Evolutionary conservation across 2,113 vertebrate species (phyloP).

Genomic region (Rhinopithecus roxellana): DNA sequence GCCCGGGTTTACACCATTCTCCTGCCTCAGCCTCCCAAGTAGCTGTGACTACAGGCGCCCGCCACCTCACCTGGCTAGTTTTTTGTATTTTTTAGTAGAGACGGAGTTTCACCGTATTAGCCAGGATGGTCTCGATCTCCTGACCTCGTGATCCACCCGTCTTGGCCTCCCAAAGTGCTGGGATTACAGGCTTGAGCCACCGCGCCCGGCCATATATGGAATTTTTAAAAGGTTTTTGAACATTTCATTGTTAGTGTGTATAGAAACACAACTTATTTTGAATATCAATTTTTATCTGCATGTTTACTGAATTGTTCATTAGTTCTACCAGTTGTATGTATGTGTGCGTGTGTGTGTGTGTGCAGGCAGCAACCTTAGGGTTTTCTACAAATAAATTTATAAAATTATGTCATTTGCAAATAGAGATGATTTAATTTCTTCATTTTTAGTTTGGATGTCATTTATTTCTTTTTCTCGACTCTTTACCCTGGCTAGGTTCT

Average conservation of each 20-base stretch:
- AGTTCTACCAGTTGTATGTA: neutral
- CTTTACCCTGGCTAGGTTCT: neutral
- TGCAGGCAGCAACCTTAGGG: neutral
- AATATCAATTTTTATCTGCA: neutral
- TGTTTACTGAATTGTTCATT: neutral
- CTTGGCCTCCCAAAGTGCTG: too few relatives aligned
- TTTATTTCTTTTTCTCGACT: neutral
- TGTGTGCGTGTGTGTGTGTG: neutral
- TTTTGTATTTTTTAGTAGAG: too few relatives aligned
- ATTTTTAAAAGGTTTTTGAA: neutral
- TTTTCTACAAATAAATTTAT: neutral
- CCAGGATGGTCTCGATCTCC: too few relatives aligned
- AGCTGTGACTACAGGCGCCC: too few relatives aligned
- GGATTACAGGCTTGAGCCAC: too few relatives aligned
- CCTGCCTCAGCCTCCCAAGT: too few relatives aligned
- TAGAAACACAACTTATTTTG: neutral
- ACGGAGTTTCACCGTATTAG: too few relatives aligned
- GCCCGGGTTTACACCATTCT: too few relatives aligned
- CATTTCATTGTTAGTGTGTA: neutral
- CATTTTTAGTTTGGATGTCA: neutral
- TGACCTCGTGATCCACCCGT: too few relatives aligned
- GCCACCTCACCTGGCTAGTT: too few relatives aligned
- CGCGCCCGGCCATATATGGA: neutral
- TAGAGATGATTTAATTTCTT: neutral
- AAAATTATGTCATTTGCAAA: neutral